Base-by-base conservation (phyloP, 2,888 invertebrate species). In the Iphiclides podalirius region DNA sequence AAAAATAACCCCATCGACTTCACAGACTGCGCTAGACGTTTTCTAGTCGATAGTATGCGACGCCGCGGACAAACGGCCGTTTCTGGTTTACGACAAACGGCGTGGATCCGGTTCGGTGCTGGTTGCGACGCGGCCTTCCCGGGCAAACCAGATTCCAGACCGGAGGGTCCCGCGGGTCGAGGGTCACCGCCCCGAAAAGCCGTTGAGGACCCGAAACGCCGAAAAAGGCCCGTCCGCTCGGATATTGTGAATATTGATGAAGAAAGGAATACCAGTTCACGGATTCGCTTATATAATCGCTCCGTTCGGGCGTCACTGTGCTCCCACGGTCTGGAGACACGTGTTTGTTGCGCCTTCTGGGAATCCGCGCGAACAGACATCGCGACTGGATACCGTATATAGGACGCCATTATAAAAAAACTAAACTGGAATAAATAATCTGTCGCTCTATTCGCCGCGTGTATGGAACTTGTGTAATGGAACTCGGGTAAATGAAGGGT, bases 211-310 rank as follows among this genome's bases (percentile, higher is more conserved):
- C 70, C 72, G 49, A 79, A 81, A 80, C 76, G 70, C 65, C 65
- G 79, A 85, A 86, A 85, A 81, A 80, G 85, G 86, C 85, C 81
- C 82, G 81, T 79, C 84, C 68, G 84, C 68, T 72, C 75, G 78
- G 76, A 85, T 87, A 88, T 88, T 83, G 87, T 88, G 88, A 87
- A 88, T 88, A 88, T 88, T 87, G 87, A 88, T 88, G 85, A 84
- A 86, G 86, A 86, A 87, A 76, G 72, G 63, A 82, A 86, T 86
- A 31, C 88, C 79, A 82, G 88, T 88, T 87, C 79, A 78, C 52
- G 72, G 70, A 79, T 78, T 78, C 70, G 72, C 65, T 65, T 70
- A 67, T 62, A 66, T 69, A 67, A 61, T 53, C 61, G 56, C 64
- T 74, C 69, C 71, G 60, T 58, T 62, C 60, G 58, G 74, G 67